Conservation (phyloP, 2,113 vertebrate species). For the Lontra canadensis region DNA sequence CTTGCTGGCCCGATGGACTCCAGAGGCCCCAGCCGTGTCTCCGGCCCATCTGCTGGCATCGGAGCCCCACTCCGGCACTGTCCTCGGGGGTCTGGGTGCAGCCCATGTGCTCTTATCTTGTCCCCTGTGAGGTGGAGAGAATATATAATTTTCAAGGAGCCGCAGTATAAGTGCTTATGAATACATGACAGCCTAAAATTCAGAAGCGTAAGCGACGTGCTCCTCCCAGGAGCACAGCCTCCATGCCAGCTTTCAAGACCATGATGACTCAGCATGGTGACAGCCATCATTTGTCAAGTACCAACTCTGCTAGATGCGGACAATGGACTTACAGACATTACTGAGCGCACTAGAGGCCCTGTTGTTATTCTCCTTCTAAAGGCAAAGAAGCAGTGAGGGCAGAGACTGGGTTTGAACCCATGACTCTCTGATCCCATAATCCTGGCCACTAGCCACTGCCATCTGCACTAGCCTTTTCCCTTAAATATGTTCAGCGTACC, state of each 20-base stretch:
- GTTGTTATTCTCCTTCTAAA: background rate
- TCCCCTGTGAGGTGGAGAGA: background rate
- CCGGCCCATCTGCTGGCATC: no score
- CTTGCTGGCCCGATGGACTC: background rate
- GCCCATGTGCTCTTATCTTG: accelerated
- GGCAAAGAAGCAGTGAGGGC: background rate
- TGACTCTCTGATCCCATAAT: background rate
- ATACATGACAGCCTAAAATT: background rate
- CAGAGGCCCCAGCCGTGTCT: background rate
- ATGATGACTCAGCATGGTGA: accelerated
- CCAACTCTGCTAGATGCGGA: accelerated
- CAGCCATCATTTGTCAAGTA: no score
- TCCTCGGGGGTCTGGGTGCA: background rate
- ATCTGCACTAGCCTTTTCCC: background rate
- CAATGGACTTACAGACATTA: accelerated
- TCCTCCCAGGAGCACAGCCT: background rate
- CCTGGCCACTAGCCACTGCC: background rate
- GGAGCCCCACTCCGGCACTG: accelerated
- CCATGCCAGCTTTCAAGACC: background rate
- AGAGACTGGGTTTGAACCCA: background rate
- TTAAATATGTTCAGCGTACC: background rate
- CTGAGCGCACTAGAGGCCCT: accelerated
- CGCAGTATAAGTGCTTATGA: background rate
- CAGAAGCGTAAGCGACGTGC: accelerated
- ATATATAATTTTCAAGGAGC: background rate